phyloP scores from a whole-genome alignment of 2,888 invertebrate genomes.

The Plebejus argus region DNA sequence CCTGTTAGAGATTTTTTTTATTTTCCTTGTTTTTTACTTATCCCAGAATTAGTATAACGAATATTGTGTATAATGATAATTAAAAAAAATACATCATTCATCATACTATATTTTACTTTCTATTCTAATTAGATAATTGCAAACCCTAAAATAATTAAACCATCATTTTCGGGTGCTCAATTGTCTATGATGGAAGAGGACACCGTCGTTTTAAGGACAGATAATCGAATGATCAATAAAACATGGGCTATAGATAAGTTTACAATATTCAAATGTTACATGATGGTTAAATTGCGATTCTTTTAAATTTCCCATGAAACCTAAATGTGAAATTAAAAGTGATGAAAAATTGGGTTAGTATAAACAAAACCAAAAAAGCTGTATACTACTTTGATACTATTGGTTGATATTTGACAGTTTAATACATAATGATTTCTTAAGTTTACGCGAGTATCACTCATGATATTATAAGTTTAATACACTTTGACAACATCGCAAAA shows the following conservation, averaged over 20 bases:
- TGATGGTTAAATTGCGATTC: not conserved
- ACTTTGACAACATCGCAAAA: no score
- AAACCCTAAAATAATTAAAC: slow-evolving; percentile 23
- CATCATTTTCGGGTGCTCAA: slow-evolving; percentile 46
- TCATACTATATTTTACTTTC: not conserved
- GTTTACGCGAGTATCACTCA: no score
- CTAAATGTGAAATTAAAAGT: not conserved
- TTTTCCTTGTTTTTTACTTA: slow-evolving; percentile 47
- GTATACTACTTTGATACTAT: not conserved
- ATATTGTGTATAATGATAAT: slow-evolving; percentile 18
- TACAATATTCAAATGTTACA: not conserved
- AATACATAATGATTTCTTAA: no score
- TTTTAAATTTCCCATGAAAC: not conserved
- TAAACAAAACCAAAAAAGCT: not conserved
- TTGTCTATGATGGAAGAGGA: slow-evolving; percentile 74
- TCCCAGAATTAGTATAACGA: slow-evolving; percentile 29
- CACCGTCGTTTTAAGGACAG: slow-evolving; percentile 41
- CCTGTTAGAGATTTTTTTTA: slow-evolving; percentile 69
- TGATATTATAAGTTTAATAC: no score
- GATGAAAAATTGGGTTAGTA: not conserved
- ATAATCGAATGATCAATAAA: not conserved
- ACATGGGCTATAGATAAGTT: not conserved
- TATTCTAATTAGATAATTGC: not conserved
- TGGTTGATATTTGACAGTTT: no score
- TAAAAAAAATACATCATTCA: not conserved